Base-by-base conservation (phyloP, 23 tunicate genomes). In the Phallusia fumigata region DNA sequence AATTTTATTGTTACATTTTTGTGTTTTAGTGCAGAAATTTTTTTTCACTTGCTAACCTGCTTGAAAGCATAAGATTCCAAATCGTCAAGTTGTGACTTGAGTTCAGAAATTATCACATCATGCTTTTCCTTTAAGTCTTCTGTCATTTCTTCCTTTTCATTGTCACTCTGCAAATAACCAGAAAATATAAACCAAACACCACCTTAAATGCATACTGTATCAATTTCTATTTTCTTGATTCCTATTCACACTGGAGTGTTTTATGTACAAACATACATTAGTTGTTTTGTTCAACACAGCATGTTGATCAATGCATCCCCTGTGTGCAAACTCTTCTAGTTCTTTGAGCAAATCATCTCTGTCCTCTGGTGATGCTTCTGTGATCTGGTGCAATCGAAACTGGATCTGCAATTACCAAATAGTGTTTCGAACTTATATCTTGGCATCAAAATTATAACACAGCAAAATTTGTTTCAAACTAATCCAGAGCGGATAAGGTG, bases 301-400 rank as follows among this genome's bases (percentile, higher is more conserved):
- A 76, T 78, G 81, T 74, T 82, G 88, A 82, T 93, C 98, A 47
- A 94, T 85, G 65, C 98, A 94, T 19, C 98, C 98, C 24, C 65
- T 49, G 73, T 94, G 65, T 5, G 98, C 98, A 76, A 94, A 79
- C 35, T 82, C 94, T 32, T 94, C 91, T 30, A 94, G 78, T 32
- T 94, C 90, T 36, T 82, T 79, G 0, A 94, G 73, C 16, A 94
- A 77, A 45, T 79, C 52, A 30, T 87, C 81, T 83, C 64, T 89
- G 74, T 94, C 94, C 15, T 86, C 84, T 32, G 88, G 83, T 32
- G 84, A 74, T 0, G 98, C 94, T 78, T 89, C 94, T 21, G 87
- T 80, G 44, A 94, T 94, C 64, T 94, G 98, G 30, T 89, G 98
- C 15, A 94, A 90, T 22, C 98, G 88, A 52, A 94, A 94, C 78